These are phyloP conservation scores for Drosophila anomalata DNA, from an alignment of 2,888 invertebrate genomes.

Conservation along the genomic window DNA sequence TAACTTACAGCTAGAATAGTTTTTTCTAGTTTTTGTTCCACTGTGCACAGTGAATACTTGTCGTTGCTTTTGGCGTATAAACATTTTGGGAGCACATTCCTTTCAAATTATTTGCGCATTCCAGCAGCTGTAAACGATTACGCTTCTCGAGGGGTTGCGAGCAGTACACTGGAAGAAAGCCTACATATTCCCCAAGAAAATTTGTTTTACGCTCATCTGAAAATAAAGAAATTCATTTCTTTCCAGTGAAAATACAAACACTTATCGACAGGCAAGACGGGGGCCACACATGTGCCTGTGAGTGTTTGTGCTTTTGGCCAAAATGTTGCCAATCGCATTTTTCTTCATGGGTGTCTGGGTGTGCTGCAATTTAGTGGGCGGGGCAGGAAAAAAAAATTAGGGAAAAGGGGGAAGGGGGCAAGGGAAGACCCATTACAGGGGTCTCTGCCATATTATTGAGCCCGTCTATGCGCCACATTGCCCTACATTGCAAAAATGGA, in stretches of 20 bases:
- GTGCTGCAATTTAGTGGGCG: slow-evolving; percentile 54
- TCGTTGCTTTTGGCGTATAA: slow-evolving; percentile 63
- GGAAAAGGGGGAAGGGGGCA: background rate
- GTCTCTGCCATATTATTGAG: slow-evolving; percentile 68
- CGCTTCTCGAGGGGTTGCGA: slow-evolving; percentile 45
- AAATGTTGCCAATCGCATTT: slow-evolving; percentile 73
- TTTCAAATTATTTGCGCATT: slow-evolving; percentile 80
- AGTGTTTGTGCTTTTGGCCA: slow-evolving; percentile 50
- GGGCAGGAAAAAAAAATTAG: slow-evolving; percentile 11
- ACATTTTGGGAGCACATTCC: slow-evolving; percentile 68
- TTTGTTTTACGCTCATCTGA: background rate
- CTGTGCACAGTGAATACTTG: slow-evolving; percentile 20
- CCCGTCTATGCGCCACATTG: slow-evolving; percentile 77
- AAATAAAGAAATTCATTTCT: background rate
- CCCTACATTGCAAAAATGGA: slow-evolving; percentile 53
- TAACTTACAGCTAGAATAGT: background rate
- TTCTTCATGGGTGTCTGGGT: slow-evolving; percentile 43
- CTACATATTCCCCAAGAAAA: background rate
- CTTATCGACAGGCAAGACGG: slow-evolving; percentile 61
- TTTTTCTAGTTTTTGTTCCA: background rate
- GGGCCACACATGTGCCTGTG: slow-evolving; percentile 14
- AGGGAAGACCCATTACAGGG: slow-evolving; percentile 22
- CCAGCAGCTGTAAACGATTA: slow-evolving; percentile 82
- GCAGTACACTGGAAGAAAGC: background rate
- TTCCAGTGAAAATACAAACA: slow-evolving; percentile 35